Base-by-base conservation (phyloP, 2,113 vertebrate genomes). In the Mesembrinibis cayennensis region DNA sequence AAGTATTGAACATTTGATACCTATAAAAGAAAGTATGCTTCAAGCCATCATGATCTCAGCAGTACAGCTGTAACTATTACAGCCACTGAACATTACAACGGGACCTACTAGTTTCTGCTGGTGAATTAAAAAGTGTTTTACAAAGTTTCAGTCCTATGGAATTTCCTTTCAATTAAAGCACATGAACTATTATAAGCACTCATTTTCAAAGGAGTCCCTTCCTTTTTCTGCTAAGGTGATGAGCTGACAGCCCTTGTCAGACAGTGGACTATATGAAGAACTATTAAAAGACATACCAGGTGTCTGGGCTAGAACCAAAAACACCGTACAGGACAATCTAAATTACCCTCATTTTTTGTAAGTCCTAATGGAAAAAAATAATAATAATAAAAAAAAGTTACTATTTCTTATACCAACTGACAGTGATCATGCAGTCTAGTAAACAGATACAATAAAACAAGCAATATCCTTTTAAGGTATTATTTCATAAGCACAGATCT, bases 321-420 rank as follows among this genome's bases (percentile, higher is more conserved):
- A 38, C 11, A 49, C 9, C 6, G 6, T 6, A 32, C 14, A 62
- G 0, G 2, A 50, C 42, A n/a, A 84, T 9, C 30, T 44, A 42
- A 76, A 86, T 5, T 8, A 0, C 6, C 7, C 38, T 13, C 0
- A 2, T 13, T 47, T 49, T 50, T 87, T 42, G 0, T 26, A 56
- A 53, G 25, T 63, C 10, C 8, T 52, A 80, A 26, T 13, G 5
- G 32, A 42, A 73, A 50, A 32, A 69, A 38, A 38, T 38, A 38
- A 38, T 38, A 38, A 38, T 38, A 38, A 38, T 38, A 38, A 62
- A 58, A 38, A 52, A 42, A 1, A 52, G 6, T 44, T 47, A 38
- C 16, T 73, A 16, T 44, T 77, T 94, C 44, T 58, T 40, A 88
- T 26, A 16, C 44, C 16, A 70, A 36, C 44, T 49, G 30, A 84